A percentile compares a stretch with the other conserved stretches of the same genome.
Conservation (phyloP, 2,797 vertebrate species). For the Sphaeramia orbicularis region DNA sequence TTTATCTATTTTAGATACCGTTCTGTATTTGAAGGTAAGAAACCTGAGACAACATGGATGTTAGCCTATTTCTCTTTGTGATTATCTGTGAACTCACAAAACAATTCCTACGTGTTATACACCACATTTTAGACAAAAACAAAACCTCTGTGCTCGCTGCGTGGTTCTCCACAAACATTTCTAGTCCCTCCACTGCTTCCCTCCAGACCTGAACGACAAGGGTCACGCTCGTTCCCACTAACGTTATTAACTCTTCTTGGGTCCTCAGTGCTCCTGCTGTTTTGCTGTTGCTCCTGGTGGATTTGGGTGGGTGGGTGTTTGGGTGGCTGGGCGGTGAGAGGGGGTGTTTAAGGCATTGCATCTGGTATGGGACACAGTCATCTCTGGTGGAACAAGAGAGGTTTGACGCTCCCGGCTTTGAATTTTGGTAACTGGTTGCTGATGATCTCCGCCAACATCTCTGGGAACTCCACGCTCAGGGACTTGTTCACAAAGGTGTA, state of each 20-base stretch:
- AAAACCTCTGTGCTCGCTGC: conserved; percentile 54
- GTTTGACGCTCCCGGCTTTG: conserved; percentile 96
- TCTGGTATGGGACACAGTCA: conserved; percentile 87
- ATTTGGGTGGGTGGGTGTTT: conserved; percentile 1
- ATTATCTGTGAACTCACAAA: conserved; percentile 65
- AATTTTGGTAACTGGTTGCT: conserved; percentile 99
- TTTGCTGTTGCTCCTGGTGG: conserved; percentile 23
- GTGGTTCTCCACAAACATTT: conserved; percentile 45
- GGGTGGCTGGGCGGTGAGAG: conserved; percentile 59
- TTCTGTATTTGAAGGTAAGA: conserved; percentile 79
- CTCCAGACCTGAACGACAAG: conserved; percentile 38
- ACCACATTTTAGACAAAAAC: conserved; percentile 57
- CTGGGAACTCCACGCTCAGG: conserved; percentile 97
- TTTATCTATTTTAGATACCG: conserved; percentile 70
- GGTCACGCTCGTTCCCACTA: conserved; percentile 65
- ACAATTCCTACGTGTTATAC: conserved; percentile 67
- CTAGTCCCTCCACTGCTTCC: conserved; percentile 40
- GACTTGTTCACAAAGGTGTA: conserved; percentile 98
- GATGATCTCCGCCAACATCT: conserved; percentile 99
- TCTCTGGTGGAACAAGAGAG: conserved; percentile 99
- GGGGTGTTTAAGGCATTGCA: conserved; percentile 94
- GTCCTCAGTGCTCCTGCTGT: conserved; percentile 33
- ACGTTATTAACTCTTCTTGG: conserved; percentile 40
- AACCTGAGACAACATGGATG: conserved; percentile 85
- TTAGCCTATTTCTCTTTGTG: conserved; percentile 73